These are phyloP conservation scores for Aphrophora alni DNA, from an alignment of 2,888 invertebrate species.

Conservation along the genomic window DNA sequence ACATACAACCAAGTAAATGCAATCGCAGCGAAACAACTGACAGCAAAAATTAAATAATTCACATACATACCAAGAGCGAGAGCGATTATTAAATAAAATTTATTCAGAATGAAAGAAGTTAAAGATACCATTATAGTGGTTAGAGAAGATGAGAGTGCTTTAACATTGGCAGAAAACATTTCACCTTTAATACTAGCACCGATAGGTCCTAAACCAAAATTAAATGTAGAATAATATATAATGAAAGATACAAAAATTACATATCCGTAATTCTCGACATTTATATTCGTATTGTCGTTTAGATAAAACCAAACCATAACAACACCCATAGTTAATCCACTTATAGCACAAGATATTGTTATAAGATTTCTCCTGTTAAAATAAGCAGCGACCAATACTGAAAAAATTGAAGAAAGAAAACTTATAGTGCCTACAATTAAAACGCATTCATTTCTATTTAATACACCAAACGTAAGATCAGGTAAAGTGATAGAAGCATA, in stretches of 20 bases:
- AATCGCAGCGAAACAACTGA: constrained; percentile 66
- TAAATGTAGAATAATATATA: constrained; percentile 64
- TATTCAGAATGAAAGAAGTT: constrained; percentile 65
- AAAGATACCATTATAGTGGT: constrained; percentile 65
- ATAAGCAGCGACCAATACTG: constrained; percentile 66
- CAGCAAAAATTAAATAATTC: constrained; percentile 69
- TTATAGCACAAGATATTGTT: constrained; percentile 59
- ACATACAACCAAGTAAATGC: constrained; percentile 66
- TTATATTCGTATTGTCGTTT: constrained; percentile 38
- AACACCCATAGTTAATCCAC: constrained; percentile 37
- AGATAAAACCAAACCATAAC: constrained; percentile 45
- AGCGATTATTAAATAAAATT: constrained; percentile 65
- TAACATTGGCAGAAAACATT: constrained; percentile 68
- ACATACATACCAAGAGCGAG: constrained; percentile 67
- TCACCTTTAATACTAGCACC: constrained; percentile 70
- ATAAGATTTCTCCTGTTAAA: constrained; percentile 70
- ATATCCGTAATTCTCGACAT: constrained; percentile 42
- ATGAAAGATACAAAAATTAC: constrained; percentile 61
- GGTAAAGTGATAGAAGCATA: constrained; percentile 68
- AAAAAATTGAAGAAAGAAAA: constrained; percentile 64
- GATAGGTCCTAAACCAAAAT: constrained; percentile 66
- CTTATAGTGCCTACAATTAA: constrained; percentile 67
- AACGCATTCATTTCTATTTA: constrained; percentile 63
- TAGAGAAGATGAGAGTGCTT: constrained; percentile 65
- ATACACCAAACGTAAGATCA: constrained; percentile 58